Evolutionary conservation across 2,888 invertebrate species (phyloP), one percentile per base, ranked within the genome.

Genomic region (Andrena bucephala): DNA sequence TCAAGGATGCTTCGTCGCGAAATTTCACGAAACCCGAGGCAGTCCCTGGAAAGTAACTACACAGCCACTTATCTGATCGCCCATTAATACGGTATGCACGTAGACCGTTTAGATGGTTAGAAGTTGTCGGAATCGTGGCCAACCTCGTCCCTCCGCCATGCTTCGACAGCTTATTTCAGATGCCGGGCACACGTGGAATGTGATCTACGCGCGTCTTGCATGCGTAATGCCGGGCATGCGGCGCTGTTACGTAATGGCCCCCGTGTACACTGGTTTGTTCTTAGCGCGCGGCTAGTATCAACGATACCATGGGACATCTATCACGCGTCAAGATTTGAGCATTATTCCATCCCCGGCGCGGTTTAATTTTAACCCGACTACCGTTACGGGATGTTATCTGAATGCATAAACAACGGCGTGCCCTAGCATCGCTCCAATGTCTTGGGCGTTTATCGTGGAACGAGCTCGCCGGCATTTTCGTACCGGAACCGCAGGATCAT

Each of bases 201-300:
- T 71, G 80, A 79, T 79, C 78, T 48, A 63, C 31, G 77, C 77
- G 85, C 77, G 80, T 68, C 73, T 77, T 57, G 84, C 84, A 85
- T 85, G 59, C 71, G 50, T 77, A 79, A 79, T 79, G 27, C 31
- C 42, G 13, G 29, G 59, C 52, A 42, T 66, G 65, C 79, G 72
- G 70, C 63, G 36, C 71, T 78, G 27, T 84, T 83, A 59, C 83
- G 84, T 62, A 84, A 84, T 52, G 42, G 62, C 31, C 4, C 4
- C 24, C 27, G 29, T 33, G 33, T 42, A 68, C 42, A 31, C 54
- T 16, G 57, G 42, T 62, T 57, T 20, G 48, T 54, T 62, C 48
- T 67, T 54, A 42, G 67, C 31, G 31, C 36, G 31, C 54, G 59
- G 31, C n/a, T 8, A n/a, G 70, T 59, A 78, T 74, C 63, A 48